These are phyloP conservation scores for Potorous gilbertii DNA, from an alignment of 2,797 vertebrate genomes.

Conservation along the genomic window DNA sequence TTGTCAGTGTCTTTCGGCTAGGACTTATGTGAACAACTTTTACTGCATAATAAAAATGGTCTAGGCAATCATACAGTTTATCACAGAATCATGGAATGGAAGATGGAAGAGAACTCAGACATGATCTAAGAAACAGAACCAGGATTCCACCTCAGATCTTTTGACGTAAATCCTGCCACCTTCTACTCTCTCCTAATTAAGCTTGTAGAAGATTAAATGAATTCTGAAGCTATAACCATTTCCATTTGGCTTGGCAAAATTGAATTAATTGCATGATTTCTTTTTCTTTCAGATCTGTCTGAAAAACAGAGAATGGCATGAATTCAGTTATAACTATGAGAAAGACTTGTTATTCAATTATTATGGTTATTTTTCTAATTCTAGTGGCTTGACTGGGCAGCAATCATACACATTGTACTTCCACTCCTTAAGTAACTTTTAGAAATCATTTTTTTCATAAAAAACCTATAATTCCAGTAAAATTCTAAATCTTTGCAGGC, in stretches of 20 bases:
- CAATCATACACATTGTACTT: not conserved
- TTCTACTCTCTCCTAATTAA: not conserved
- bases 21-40: not conserved
- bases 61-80: not conserved
- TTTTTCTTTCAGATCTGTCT: not conserved
- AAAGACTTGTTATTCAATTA: not conserved
- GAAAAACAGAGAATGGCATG: not conserved
- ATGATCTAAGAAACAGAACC: not conserved
- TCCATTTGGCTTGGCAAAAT: not conserved
- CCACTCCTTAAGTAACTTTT: not conserved
- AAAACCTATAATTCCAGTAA: not conserved
- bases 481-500: not conserved
- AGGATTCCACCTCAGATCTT: not conserved
- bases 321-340: not conserved
- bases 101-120: not conserved
- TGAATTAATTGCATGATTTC: not conserved
- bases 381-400: not conserved
- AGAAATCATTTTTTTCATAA: not conserved
- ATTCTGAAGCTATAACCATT: not conserved
- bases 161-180: not conserved
- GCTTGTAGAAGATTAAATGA: not conserved
- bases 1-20: not conserved
- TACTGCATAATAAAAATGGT: not conserved
- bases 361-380: not conserved
- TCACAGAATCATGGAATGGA: not conserved